Conservation (phyloP, 2,888 invertebrate species). For the Lingula anatina region DNA sequence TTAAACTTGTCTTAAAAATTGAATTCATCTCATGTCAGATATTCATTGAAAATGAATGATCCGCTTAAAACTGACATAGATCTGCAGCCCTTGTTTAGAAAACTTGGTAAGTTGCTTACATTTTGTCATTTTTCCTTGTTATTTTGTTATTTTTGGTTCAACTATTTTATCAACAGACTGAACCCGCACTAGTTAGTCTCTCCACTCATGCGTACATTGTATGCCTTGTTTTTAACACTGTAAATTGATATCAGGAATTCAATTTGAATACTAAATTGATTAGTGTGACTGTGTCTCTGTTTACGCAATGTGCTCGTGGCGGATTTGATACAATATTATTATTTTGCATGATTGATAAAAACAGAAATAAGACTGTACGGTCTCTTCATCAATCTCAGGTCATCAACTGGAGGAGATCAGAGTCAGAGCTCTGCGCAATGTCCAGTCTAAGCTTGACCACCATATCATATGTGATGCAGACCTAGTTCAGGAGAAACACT, state of each 20-base stretch:
- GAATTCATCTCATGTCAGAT: too few species aligned
- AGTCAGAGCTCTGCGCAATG: conserved; percentile 43
- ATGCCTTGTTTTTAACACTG: too few species aligned
- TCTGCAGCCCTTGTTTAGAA: conserved; percentile 31
- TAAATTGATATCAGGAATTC: too few species aligned
- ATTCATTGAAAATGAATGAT: conserved; percentile 9
- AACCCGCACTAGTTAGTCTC: too few species aligned
- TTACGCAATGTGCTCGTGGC: too few species aligned
- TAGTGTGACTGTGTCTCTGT: too few species aligned
- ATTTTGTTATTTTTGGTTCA: neutral
- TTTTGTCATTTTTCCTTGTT: neutral
- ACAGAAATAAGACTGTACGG: neutral
- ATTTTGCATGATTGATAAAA: neutral
- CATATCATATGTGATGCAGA: conserved; percentile 45
- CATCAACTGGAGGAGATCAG: conserved; percentile 49
- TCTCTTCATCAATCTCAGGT: conserved; percentile 23
- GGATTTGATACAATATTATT: too few species aligned
- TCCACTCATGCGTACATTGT: too few species aligned
- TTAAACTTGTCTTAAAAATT: too few species aligned
- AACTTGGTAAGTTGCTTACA: conserved; percentile 20
- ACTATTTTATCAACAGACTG: too few species aligned
- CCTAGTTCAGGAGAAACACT: conserved; percentile 44
- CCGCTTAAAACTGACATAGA: conserved; percentile 29
- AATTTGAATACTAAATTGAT: too few species aligned
- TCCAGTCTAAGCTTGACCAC: conserved; percentile 46